Evolutionary conservation across 1,140 invertebrate genomes (phyloP), one percentile per base, ranked within the genome.

Genomic region (Vollenhovia emeryi): DNA sequence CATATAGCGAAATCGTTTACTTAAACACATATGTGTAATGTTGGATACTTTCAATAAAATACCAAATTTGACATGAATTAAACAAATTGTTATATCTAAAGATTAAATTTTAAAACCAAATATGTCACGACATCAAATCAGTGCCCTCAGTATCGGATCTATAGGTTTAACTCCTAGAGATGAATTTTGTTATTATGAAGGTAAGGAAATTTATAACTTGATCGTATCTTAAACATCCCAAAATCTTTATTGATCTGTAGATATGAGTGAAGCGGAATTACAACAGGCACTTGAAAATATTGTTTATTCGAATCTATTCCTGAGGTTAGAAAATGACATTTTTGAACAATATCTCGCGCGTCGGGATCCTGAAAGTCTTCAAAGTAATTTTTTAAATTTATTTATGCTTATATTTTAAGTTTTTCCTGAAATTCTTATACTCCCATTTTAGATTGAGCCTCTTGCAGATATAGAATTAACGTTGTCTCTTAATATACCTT

Each of bases 281-380:
- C 73, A 36, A 33, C 24, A 90, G 5, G 50, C 40, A 57, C 73
- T 93, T 13, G 88, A 91, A n/a, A 43, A 87, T 11, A 24, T 87
- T 0, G 71, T 88, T 24, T 59, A 73, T 45, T 86, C 52, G 0
- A 93, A 91, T 80, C 69, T 85, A 78, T 85, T 89, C 55, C 30
- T 93, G 18, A 79, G 30, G 4, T 45, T 93, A 33, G 93, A 94
- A 73, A 94, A 94, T 64, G 92, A 94, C 9, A 40, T 94, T 60
- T 93, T 93, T 74, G 92, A 93, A 71, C 79, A 85, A 24, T 93
- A 90, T 43, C 69, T 94, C 6, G 45, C 3, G 11, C 89, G 90
- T 52, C 55, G 89, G 21, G 86, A 92, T 87, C 91, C 93, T 24
- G 86, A 91, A 24, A 73, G 75, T 50, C 15, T 93, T 21, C 75